A percentile compares a stretch with the other conserved stretches of the same genome.
Conservation (phyloP, 1,140 invertebrate species). For the Saccostrea echinata region DNA sequence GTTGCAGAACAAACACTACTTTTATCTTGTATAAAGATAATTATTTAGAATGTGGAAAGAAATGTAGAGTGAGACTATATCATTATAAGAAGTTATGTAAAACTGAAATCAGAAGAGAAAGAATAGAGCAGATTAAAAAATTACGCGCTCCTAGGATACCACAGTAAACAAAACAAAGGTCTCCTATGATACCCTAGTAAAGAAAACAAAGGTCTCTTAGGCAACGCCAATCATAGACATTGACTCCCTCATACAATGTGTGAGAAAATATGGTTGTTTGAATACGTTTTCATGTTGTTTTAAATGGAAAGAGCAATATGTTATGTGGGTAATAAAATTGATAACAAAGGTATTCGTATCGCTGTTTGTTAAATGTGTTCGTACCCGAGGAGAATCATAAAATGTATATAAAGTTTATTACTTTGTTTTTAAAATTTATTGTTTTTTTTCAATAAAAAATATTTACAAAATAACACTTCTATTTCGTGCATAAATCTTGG, state of each 20-base stretch:
- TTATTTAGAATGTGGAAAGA: background rate
- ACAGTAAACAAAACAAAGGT: background rate
- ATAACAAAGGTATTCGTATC: too few relatives aligned
- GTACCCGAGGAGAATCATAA: too few relatives aligned
- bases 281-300: background rate
- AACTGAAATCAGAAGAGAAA: background rate
- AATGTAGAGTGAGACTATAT: background rate
- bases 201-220: background rate
- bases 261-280: background rate
- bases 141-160: background rate
- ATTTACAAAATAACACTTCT: too few relatives aligned
- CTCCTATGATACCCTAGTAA: background rate
- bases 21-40: slow-evolving; percentile 23
- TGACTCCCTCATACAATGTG: background rate
- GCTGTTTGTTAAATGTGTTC: too few relatives aligned
- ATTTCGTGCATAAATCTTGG: too few relatives aligned
- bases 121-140: background rate
- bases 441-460: too few relatives aligned
- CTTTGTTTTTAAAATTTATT: too few relatives aligned
- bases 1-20: slow-evolving; percentile 1
- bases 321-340: too few relatives aligned
- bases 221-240: background rate
- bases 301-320: background rate
- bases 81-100: background rate
- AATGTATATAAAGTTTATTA: too few relatives aligned